Evolutionary conservation across 2,113 vertebrate species (phyloP).

Genomic region (Cyprinus carpio): DNA sequence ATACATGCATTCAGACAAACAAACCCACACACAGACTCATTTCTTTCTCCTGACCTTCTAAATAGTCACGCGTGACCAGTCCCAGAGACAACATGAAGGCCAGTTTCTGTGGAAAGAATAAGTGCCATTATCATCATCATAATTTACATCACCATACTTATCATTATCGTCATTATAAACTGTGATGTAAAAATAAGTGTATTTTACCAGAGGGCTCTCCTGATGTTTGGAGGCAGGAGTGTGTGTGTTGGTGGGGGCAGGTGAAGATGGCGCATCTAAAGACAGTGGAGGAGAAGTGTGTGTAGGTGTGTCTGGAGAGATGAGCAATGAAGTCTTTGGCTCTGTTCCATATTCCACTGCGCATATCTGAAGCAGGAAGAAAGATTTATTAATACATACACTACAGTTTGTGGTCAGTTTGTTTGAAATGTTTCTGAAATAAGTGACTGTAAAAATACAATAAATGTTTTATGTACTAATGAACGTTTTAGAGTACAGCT

Average conservation of each 20-base stretch:
- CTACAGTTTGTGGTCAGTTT: neutral
- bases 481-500: neutral
- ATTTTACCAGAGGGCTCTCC: slow-evolving; percentile 85
- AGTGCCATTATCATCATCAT: slow-evolving; percentile 2
- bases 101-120: slow-evolving; percentile 80
- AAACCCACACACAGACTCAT: neutral
- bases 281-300: slow-evolving; percentile 65
- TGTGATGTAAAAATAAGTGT: neutral
- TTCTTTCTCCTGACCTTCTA: slow-evolving; percentile 79
- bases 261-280: slow-evolving; percentile 68
- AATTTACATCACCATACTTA: slow-evolving; percentile 35
- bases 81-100: slow-evolving; percentile 91
- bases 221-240: slow-evolving; percentile 83
- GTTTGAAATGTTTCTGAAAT: neutral
- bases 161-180: neutral
- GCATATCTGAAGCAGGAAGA: slow-evolving; percentile 72
- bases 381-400: neutral
- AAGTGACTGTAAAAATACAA: neutral
- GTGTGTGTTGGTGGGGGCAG: slow-evolving; percentile 77
- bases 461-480: neutral
- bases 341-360: slow-evolving; percentile 81
- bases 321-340: slow-evolving; percentile 75
- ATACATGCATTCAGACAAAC: slow-evolving; percentile 2
- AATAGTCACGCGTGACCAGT: slow-evolving; percentile 86
- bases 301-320: slow-evolving; percentile 63